Base-by-base conservation (phyloP, 2,888 invertebrate species). In the Elegia similella region DNA sequence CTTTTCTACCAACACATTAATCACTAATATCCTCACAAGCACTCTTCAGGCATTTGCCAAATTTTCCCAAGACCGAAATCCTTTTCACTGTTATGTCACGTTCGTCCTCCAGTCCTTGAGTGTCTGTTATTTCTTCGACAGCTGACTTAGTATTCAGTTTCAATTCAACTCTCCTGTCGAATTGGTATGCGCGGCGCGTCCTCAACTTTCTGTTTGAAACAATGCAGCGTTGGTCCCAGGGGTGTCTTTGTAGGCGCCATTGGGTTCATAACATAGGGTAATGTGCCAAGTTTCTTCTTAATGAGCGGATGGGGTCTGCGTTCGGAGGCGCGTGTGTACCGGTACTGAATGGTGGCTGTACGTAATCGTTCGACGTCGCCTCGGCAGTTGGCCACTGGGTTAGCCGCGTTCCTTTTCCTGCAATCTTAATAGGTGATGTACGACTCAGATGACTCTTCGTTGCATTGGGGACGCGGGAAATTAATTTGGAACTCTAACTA, bases 331-430 rank as follows among this genome's bases (percentile, higher is more conserved):
- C 77, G 67, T 81, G 81, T 75, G 71, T 82, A 80, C 87, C 80
- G 85, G 84, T 84, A 77, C 78, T 76, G 88, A 88, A 86, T 89
- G 90, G 79, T 77, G 84, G 74, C 66, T 73, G 79, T 76, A 73
- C 76, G 80, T 84, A 84, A 80, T 82, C 84, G 82, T 69, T 75
- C 80, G 84, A 80, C 77, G 83, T 78, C 75, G 84, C 70, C 76
- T 82, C 80, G 86, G 77, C 82, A 90, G 88, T 91, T 88, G 90
- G 89, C 89, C 88, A 91, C 88, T 90, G 84, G 90, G 91, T 90
- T 89, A 91, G 81, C 88, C 81, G 85, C 80, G 86, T 80, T 86
- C 88, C 86, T 88, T 88, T 90, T 89, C 90, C 88, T 88, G 89
- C 83, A 80, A 76, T 67, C 82, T 78, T 86, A 86, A 88, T 84